phyloP scores from a whole-genome alignment of 2,888 invertebrate genomes.

The Acronicta alni region DNA sequence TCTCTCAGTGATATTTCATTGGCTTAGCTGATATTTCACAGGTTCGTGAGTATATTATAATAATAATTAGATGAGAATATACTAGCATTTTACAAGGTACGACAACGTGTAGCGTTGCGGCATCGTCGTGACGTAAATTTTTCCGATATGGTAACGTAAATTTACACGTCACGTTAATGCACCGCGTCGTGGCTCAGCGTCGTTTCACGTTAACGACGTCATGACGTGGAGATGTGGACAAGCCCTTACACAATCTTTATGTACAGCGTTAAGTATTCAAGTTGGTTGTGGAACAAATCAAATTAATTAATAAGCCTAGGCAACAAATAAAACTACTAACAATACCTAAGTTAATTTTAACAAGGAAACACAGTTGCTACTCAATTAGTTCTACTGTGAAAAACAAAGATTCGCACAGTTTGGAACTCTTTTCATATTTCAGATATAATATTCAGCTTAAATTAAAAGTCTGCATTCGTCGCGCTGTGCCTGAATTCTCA shows the following conservation, averaged over 20 bases:
- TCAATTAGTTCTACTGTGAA: background rate
- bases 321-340: constrained; percentile 2
- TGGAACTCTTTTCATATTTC: constrained; percentile 8
- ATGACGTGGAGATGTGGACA: no score
- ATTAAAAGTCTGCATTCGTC: constrained; percentile 24
- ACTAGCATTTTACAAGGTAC: no score
- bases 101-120: no score
- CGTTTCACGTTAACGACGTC: no score
- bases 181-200: no score
- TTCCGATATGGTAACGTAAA: no score
- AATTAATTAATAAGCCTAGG: constrained; percentile 24
- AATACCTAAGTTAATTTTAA: background rate
- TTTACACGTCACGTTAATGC: no score
- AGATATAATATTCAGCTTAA: constrained; percentile 24
- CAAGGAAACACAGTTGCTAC: background rate
- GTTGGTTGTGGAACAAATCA: constrained; percentile 32
- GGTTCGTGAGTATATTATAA: no score
- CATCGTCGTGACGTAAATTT: no score
- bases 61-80: no score
- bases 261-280: constrained; percentile 29
- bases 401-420: background rate
- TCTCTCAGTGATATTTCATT: no score
- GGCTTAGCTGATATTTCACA: no score
- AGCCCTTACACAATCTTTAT: constrained; percentile 35
- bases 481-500: constrained; percentile 26